Conservation (phyloP, 2,888 invertebrate species). For the Axea sp. region DNA sequence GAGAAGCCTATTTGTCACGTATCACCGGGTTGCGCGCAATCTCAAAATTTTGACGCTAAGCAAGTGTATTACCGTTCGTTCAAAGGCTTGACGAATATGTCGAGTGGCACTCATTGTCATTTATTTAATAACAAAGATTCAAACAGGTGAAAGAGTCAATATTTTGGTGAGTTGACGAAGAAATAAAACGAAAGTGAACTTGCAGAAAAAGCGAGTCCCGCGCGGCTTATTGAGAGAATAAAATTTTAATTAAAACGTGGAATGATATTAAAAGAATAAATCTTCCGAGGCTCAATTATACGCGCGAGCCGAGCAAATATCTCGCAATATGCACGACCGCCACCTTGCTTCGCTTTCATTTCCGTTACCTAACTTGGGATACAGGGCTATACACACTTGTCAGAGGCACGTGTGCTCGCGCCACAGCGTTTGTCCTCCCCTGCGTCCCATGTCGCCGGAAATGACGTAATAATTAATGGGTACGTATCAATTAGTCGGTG, state of each 20-base stretch:
- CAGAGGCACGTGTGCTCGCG: conserved; percentile 74
- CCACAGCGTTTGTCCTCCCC: conserved; percentile 68
- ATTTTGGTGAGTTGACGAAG: conserved; percentile 21
- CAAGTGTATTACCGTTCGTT: neutral
- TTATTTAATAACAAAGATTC: conserved; percentile 21
- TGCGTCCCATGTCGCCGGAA: conserved; percentile 68
- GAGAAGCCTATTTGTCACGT: conserved; percentile 1
- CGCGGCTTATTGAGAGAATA: conserved; percentile 42
- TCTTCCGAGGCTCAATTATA: conserved; percentile 64
- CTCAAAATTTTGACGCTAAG: conserved; percentile 10
- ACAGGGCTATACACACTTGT: conserved; percentile 67
- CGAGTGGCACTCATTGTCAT: too few species aligned
- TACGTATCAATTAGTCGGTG: conserved; percentile 77
- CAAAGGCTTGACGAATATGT: conserved; percentile 1
- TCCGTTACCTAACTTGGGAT: conserved; percentile 57
- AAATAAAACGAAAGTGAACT: conserved; percentile 19
- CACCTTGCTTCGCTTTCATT: conserved; percentile 45
- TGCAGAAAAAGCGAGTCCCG: conserved; percentile 15
- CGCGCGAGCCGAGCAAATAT: conserved; percentile 46
- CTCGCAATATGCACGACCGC: conserved; percentile 45
- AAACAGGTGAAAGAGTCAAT: conserved; percentile 29
- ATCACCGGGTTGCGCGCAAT: neutral
- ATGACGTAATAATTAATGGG: conserved; percentile 79
- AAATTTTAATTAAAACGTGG: conserved; percentile 62
- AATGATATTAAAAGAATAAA: conserved; percentile 68